Percentiles rank a stretch among this genome's conserved stretches.
Conservation (phyloP, 1,140 invertebrate species). For the Procambarus virginalis region DNA sequence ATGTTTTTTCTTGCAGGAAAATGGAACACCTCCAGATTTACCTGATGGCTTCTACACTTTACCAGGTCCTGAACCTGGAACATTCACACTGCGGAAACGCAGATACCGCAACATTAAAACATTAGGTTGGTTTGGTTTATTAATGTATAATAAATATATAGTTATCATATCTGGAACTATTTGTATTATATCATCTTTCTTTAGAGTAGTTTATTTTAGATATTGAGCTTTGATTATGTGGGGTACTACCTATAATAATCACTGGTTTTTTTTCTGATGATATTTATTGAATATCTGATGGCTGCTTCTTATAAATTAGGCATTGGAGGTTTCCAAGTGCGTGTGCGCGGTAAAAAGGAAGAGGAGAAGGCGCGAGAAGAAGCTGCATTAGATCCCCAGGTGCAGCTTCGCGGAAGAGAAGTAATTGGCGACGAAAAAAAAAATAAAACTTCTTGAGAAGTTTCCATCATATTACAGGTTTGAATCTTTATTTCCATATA, state of each 20-base stretch:
- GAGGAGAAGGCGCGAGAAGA: constrained; percentile 74
- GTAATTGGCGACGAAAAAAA: constrained; percentile 88
- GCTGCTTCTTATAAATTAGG: constrained; percentile 75
- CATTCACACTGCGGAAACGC: constrained; percentile 86
- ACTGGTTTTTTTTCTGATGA: too few species aligned
- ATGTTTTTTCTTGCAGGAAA: constrained; percentile 77
- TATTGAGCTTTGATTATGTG: too few species aligned
- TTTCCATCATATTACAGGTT: constrained; percentile 89
- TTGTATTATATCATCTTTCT: too few species aligned
- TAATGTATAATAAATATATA: neutral
- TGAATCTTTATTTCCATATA: neutral
- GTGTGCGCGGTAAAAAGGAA: constrained; percentile 80
- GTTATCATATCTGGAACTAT: neutral
- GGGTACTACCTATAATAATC: too few species aligned
- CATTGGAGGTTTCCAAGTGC: constrained; percentile 94
- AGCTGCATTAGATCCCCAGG: constrained; percentile 74
- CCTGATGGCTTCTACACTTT: constrained; percentile 87
- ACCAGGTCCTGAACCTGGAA: constrained; percentile 86
- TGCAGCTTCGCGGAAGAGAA: constrained; percentile 77
- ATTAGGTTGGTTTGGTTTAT: constrained; percentile 76
- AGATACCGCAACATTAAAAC: constrained; percentile 92
- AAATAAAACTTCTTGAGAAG: constrained; percentile 92
- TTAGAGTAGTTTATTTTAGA: too few species aligned
- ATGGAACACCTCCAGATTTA: constrained; percentile 80
- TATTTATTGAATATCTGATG: neutral